Conservation (phyloP, 2,888 invertebrate species). For the Kryphioiulus occultus region DNA sequence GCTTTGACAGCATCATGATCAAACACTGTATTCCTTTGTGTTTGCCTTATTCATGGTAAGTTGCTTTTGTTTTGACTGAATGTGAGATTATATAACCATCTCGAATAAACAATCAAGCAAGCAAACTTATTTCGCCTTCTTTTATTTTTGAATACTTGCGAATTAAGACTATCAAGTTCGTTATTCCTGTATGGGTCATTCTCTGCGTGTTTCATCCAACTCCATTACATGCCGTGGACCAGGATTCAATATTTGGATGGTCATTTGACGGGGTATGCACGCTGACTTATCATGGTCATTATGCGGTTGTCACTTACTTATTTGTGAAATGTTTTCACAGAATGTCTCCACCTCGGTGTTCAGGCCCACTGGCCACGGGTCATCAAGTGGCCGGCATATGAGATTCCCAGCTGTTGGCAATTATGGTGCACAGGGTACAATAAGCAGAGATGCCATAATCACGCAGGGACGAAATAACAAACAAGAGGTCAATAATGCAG, state of each 20-base stretch:
- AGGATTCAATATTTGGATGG: constrained; percentile 52
- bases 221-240: constrained; percentile 51
- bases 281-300: not conserved
- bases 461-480: not conserved
- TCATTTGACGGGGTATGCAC: constrained; percentile 52
- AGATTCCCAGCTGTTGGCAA: constrained; percentile 17
- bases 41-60: constrained; percentile 58
- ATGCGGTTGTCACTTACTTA: not conserved
- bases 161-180: constrained; percentile 61
- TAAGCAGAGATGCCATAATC: not conserved
- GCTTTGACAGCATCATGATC: constrained; percentile 60
- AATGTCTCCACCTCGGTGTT: constrained; percentile 52
- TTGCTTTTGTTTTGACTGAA: not conserved
- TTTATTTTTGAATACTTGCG: not conserved
- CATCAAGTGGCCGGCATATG: not conserved
- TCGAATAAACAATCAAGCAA: too few relatives aligned
- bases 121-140: not conserved
- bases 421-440: constrained; percentile 42
- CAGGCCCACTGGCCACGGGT: constrained; percentile 46
- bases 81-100: too few relatives aligned
- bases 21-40: constrained; percentile 63
- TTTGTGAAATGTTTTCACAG: not conserved
- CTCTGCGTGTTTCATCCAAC: constrained; percentile 61
- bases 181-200: constrained; percentile 63
- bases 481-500: not conserved